A percentile compares a stretch with the other conserved stretches of the same genome.
phyloP scores from a whole-genome alignment of 64 coral and sea anemone species.

The Pocillopora verrucosa region DNA sequence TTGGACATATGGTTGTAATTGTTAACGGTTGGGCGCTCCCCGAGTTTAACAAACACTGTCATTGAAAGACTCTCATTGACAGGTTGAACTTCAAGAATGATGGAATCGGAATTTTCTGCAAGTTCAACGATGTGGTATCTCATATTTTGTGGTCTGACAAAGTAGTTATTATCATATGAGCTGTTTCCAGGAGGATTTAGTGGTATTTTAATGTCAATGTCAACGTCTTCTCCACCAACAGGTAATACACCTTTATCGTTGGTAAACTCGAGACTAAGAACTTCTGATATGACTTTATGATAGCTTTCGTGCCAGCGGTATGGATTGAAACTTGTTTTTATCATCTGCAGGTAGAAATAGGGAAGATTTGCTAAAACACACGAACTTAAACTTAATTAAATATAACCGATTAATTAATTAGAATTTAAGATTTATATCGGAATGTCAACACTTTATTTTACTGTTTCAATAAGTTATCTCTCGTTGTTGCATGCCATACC shows the following conservation, averaged over 20 bases:
- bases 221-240: not conserved
- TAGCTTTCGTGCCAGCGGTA: conserved; percentile 5
- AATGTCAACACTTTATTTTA: too few species aligned
- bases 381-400: not conserved
- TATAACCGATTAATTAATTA: not conserved
- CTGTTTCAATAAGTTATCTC: too few species aligned
- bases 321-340: not conserved
- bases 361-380: not conserved
- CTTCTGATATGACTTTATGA: not conserved
- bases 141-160: conserved; percentile 15
- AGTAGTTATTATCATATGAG: not conserved
- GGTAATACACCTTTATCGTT: not conserved
- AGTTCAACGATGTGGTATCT: not conserved
- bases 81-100: conserved; percentile 14
- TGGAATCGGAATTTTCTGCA: not conserved
- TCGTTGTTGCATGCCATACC: not conserved
- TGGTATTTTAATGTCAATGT: conserved; percentile 11
- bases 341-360: not conserved
- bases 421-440: too few species aligned
- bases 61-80: not conserved
- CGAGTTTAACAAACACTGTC: conserved; percentile 9
- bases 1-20: not conserved
- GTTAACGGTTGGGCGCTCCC: conserved; percentile 1
- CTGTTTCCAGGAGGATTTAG: not conserved
- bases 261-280: conserved; percentile 17